Evolutionary conservation across 2,888 invertebrate genomes (phyloP).

Genomic region (Heliconius hortense): DNA sequence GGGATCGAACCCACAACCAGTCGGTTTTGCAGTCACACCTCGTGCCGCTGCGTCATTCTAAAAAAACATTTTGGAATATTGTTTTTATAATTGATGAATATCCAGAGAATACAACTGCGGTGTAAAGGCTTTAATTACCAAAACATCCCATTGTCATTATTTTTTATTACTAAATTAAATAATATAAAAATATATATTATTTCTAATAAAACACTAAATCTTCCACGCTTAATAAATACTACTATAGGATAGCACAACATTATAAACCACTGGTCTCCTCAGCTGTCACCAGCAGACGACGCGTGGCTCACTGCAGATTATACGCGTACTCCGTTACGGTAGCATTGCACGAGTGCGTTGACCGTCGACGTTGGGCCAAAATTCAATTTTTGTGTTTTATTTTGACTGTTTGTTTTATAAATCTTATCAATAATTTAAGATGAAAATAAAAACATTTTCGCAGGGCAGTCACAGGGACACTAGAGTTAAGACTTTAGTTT

Average conservation of each 20-base stretch:
- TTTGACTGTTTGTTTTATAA: not conserved
- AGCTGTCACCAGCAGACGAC: conserved; percentile 36
- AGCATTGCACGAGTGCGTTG: not conserved
- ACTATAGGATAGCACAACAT: conserved; percentile 17
- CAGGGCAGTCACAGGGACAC: not conserved
- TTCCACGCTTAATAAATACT: not conserved
- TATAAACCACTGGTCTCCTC: conserved; percentile 43
- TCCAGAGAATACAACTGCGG: too few relatives aligned
- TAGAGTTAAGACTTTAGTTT: not conserved
- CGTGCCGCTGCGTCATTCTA: too few relatives aligned
- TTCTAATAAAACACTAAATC: conserved; percentile 1
- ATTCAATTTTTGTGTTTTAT: not conserved
- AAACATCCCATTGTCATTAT: not conserved
- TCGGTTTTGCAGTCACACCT: too few relatives aligned
- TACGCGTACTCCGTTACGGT: conserved; percentile 18
- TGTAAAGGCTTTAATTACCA: too few relatives aligned
- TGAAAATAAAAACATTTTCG: not conserved
- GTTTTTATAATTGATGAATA: too few relatives aligned
- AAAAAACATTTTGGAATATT: too few relatives aligned
- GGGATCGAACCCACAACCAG: too few relatives aligned
- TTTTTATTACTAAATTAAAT: not conserved
- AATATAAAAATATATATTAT: not conserved
- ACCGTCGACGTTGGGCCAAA: not conserved
- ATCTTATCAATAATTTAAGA: too few relatives aligned
- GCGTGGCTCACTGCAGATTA: conserved; percentile 17